Base-by-base conservation (phyloP, 2,113 vertebrate species). In the Spea multiplicata region DNA sequence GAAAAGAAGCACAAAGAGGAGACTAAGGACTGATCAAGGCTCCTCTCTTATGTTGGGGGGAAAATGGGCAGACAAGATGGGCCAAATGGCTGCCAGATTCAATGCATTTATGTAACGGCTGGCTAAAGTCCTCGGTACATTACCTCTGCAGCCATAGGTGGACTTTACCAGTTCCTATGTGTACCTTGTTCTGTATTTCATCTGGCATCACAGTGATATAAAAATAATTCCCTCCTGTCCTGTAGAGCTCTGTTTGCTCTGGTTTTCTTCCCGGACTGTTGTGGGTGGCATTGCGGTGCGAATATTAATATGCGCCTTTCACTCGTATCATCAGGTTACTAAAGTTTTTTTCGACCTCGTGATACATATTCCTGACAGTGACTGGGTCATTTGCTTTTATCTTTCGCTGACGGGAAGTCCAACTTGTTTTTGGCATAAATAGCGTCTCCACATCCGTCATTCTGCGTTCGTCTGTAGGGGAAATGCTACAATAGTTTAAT, bases 351-450 rank as follows among this genome's bases (percentile, higher is more conserved):
- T 69, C 68, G 64, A n/a, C 66, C 52, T 71, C 71, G 64, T 75
- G 69, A 69, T 55, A 7, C 55, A 81, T 13, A 8, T 76, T 76
- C 44, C 46, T 5, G 50, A 76, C 30, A 82, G 17, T 65, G 80
- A 66, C 70, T 73, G 0, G 0, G 74, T 76, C 49, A 17, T 73
- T 83, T 55, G 61, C 70, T 67, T 55, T 75, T 79, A 0, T 70
- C 67, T 71, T 67, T 46, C 70, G 17, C 66, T 80, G 82, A 73
- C 67, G 75, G 82, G 68, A 69, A 81, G 81, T 74, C 67, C 57
- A 74, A 17, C 48, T 70, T 16, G 3, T 64, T 68, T 78, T 75
- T 82, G 81, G 80, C 66, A 0, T 68, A 8, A 61, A 75, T 45
- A 64, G 0, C 17, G 4, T 53, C 67, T 81, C 81, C 69, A 71